Evolutionary conservation across 2,888 invertebrate genomes (phyloP).

Genomic region (Agonopterix heracliana): DNA sequence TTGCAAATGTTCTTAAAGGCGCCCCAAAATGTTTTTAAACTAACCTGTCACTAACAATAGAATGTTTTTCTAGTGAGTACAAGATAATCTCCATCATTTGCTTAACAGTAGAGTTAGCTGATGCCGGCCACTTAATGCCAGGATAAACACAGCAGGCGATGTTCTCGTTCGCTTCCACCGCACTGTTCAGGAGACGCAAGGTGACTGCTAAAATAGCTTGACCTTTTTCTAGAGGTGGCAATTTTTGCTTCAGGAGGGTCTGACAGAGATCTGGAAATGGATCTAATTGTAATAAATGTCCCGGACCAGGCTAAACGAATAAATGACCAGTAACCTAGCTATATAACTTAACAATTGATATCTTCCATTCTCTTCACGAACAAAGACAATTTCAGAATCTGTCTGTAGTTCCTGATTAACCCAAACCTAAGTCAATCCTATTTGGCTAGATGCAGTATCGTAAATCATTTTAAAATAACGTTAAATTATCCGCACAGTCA

Average conservation of each 20-base stretch:
- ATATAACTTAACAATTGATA: too few relatives aligned
- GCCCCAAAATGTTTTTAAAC: too few relatives aligned
- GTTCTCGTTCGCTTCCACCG: conserved; percentile 15
- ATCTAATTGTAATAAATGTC: background rate
- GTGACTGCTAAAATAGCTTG: conserved; percentile 43
- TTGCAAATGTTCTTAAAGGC: too few relatives aligned
- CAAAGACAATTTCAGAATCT: too few relatives aligned
- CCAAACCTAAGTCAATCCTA: too few relatives aligned
- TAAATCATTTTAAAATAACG: too few relatives aligned
- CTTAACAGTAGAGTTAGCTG: conserved; percentile 27
- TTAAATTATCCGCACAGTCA: too few relatives aligned
- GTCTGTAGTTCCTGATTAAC: too few relatives aligned
- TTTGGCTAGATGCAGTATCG: too few relatives aligned
- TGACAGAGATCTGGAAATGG: conserved; percentile 48
- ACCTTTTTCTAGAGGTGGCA: conserved; percentile 47
- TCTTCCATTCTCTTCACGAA: too few relatives aligned
- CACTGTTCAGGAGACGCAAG: conserved; percentile 41
- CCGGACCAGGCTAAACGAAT: background rate
- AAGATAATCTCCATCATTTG: conserved; percentile 40
- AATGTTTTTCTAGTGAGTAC: conserved; percentile 38
- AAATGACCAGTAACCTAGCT: too few relatives aligned
- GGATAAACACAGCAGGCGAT: conserved; percentile 50
- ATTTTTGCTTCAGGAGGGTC: conserved; percentile 39
- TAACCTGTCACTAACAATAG: conserved; percentile 48
- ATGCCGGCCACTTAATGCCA: conserved; percentile 41